These are phyloP conservation scores for Tetranychus urticae DNA, from an alignment of 1,140 invertebrate genomes.

Conservation along the genomic window DNA sequence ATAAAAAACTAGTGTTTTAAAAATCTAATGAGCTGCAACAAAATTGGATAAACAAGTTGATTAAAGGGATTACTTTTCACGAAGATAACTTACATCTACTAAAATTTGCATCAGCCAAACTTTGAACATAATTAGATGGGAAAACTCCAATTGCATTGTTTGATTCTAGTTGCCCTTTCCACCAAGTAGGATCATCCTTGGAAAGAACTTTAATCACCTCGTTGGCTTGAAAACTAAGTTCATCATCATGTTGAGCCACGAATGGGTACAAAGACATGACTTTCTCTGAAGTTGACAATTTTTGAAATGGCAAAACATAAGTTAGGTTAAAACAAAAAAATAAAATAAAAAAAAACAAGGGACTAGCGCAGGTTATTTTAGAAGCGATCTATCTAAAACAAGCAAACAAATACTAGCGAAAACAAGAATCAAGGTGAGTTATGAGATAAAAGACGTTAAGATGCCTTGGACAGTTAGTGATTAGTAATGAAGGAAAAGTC, in stretches of 20 bases:
- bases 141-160: conserved; percentile 42
- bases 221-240: conserved; percentile 69
- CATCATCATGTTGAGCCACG: conserved; percentile 58
- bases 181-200: conserved; percentile 79
- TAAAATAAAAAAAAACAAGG: neutral
- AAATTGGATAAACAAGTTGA: neutral
- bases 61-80: neutral
- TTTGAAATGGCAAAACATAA: neutral
- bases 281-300: neutral
- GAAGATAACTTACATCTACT: neutral
- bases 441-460: too few relatives aligned
- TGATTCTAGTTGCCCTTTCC: conserved; percentile 39
- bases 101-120: neutral
- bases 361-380: too few relatives aligned
- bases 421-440: too few relatives aligned
- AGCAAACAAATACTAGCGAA: too few relatives aligned
- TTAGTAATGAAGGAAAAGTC: too few relatives aligned
- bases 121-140: conserved; percentile 67
- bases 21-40: neutral
- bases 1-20: too few relatives aligned
- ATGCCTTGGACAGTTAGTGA: too few relatives aligned
- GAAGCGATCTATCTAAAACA: too few relatives aligned
- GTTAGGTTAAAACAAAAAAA: neutral
- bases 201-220: conserved; percentile 66
- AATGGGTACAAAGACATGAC: conserved; percentile 23